Evolutionary conservation across 37 sponge, comb jelly and placozoan species (phyloP), one percentile per base, ranked within the genome.

Genomic region (Theonella swinhoei): DNA sequence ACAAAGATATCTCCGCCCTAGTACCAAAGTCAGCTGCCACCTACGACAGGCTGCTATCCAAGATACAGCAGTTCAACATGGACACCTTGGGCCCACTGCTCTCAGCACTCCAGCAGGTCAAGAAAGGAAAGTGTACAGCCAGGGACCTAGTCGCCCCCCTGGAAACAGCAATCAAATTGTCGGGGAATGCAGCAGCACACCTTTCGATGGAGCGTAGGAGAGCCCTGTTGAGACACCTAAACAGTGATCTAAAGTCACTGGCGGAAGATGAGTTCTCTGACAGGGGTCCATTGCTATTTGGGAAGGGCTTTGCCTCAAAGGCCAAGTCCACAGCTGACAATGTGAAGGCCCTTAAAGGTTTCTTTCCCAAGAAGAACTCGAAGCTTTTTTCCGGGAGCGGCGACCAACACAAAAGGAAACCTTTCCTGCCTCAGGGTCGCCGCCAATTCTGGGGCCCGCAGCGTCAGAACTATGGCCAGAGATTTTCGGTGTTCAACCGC

Each of bases 181-280:
- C 68, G 59, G 70, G 59, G 31, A 80, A 80, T 69, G 81, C 70
- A 23, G 30, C 81, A 69, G 81, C 81, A 17, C 81, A 80, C 70
- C 68, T 80, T 35, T 34, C 29, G 23, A 41, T 69, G 58, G 81
- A 80, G 59, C 64, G 81, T 24, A 80, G 81, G 35, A 80, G 42
- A 23, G 47, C 58, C 5, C 19, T 80, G 1, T 36, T 80, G 70
- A 80, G 68, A 67, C 70, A 80, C 58, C 59, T 69, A 32, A 80
- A 80, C 35, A 47, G 24, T 1, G 59, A 80, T 34, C 47, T 80
- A 3, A 80, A 69, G 70, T 34, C 36, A 32, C 58, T 80, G 58
- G 81, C 70, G 1, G 70, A 70, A 42, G 70, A 23, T 8, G 70
- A 80, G 34, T 80, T 80, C 26, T 67, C 70, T 26, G 60, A 80